These are phyloP conservation scores for Melanogrammus aeglefinus DNA, from an alignment of 2,797 vertebrate species.

Conservation along the genomic window DNA sequence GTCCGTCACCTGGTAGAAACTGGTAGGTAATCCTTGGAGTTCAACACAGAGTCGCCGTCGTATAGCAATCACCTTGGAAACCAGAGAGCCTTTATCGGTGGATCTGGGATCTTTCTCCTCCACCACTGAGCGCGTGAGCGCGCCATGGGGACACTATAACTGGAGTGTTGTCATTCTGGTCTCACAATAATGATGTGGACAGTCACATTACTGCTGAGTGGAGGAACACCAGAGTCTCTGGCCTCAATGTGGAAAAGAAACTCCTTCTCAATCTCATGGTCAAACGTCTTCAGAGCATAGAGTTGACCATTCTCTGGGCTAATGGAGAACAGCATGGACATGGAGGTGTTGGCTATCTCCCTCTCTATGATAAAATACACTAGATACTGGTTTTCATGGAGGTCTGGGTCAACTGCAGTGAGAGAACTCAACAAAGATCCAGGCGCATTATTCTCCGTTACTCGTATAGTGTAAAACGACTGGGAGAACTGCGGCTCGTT, in stretches of 20 bases:
- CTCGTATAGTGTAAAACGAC: slow-evolving; percentile 60
- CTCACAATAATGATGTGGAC: slow-evolving; percentile 57
- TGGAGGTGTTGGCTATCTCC: slow-evolving; percentile 45
- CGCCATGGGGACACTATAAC: slow-evolving; percentile 34
- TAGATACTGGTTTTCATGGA: slow-evolving; percentile 59
- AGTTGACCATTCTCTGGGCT: slow-evolving; percentile 62
- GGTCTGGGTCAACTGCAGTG: slow-evolving; percentile 60
- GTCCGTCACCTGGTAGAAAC: slow-evolving; percentile 52
- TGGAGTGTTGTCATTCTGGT: slow-evolving; percentile 54
- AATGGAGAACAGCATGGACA: slow-evolving; percentile 56
- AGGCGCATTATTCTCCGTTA: slow-evolving; percentile 64
- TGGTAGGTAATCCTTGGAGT: slow-evolving; percentile 59
- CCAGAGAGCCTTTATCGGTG: slow-evolving; percentile 59
- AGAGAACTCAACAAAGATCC: slow-evolving; percentile 58
- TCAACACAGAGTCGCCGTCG: slow-evolving; percentile 60
- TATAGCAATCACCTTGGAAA: slow-evolving; percentile 64
- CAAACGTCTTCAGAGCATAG: slow-evolving; percentile 60
- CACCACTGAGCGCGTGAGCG: slow-evolving; percentile 51
- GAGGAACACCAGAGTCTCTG: slow-evolving; percentile 63
- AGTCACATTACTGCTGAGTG: slow-evolving; percentile 61
- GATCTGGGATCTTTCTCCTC: slow-evolving; percentile 57
- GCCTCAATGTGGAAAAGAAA: slow-evolving; percentile 65
- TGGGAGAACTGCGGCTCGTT: slow-evolving; percentile 61
- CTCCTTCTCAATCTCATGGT: slow-evolving; percentile 63
- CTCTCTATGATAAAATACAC: slow-evolving; percentile 55